These are phyloP conservation scores for Netelia melanura DNA, from an alignment of 2,888 invertebrate genomes.

Conservation along the genomic window DNA sequence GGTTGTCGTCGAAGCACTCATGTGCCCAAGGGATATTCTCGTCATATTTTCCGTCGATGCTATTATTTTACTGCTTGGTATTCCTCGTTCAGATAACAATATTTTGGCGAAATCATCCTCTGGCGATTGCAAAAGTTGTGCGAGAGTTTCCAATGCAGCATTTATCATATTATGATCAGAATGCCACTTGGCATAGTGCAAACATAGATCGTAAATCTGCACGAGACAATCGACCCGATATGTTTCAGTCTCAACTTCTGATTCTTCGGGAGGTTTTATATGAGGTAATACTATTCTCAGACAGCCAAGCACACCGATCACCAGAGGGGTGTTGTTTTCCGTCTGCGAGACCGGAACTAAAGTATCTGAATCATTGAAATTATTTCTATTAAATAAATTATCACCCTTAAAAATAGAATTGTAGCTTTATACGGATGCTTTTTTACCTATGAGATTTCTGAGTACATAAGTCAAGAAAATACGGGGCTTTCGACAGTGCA, in stretches of 20 bases:
- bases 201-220: conserved; percentile 92
- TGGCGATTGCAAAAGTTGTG: conserved; percentile 86
- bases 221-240: conserved; percentile 79
- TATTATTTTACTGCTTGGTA: conserved; percentile 79
- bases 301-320: conserved; percentile 89
- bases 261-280: conserved; percentile 77
- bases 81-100: conserved; percentile 85
- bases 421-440: conserved; percentile 42
- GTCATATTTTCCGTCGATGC: conserved; percentile 61
- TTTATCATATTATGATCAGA: conserved; percentile 95
- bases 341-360: conserved; percentile 70
- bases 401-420: conserved; percentile 11
- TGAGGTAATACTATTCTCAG: conserved; percentile 88
- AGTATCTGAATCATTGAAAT: conserved; percentile 65
- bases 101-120: conserved; percentile 84
- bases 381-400: too few relatives aligned
- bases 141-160: conserved; percentile 91
- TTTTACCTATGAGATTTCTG: conserved; percentile 87
- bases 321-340: conserved; percentile 81
- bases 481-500: conserved; percentile 90
- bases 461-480: conserved; percentile 90
- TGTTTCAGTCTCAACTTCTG: conserved; percentile 70
- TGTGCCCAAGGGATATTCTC: conserved; percentile 58
- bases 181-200: conserved; percentile 89
- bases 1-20: conserved; percentile 76